These are phyloP conservation scores for Cecropterus lyciades DNA, from an alignment of 1,140 invertebrate genomes.

Conservation along the genomic window DNA sequence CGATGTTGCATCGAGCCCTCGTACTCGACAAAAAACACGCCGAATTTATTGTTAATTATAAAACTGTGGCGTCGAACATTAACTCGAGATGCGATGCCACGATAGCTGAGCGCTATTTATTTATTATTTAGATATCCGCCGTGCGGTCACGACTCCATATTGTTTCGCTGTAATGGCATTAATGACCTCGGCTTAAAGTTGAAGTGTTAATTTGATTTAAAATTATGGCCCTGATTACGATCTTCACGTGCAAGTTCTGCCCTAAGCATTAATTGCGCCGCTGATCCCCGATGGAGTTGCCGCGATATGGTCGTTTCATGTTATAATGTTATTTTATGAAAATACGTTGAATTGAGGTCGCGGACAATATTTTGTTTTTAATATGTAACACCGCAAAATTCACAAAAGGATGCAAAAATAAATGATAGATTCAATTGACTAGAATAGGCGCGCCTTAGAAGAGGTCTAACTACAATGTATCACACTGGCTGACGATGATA, in stretches of 20 bases:
- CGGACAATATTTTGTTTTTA: neutral
- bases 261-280: conserved; percentile 75
- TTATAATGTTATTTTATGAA: conserved; percentile 41
- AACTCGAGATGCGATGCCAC: conserved; percentile 73
- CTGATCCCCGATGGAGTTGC: conserved; percentile 64
- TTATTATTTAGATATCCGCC: conserved; percentile 83
- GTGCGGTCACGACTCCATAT: conserved; percentile 82
- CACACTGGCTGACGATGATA: too few relatives aligned
- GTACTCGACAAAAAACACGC: conserved; percentile 74
- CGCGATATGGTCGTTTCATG: conserved; percentile 54
- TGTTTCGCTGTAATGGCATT: conserved; percentile 81
- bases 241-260: conserved; percentile 78
- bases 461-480: too few relatives aligned
- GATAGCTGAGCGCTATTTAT: conserved; percentile 79
- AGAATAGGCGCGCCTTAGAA: too few relatives aligned
- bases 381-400: too few relatives aligned
- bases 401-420: too few relatives aligned
- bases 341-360: conserved; percentile 43
- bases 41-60: conserved; percentile 84
- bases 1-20: conserved; percentile 60
- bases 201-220: conserved; percentile 84
- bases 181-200: conserved; percentile 83
- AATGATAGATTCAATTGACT: too few relatives aligned
- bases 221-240: conserved; percentile 79
- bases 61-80: conserved; percentile 78